Evolutionary conservation across 2,797 vertebrate genomes (phyloP).

Genomic region (Parauchenoglanis punctatus): DNA sequence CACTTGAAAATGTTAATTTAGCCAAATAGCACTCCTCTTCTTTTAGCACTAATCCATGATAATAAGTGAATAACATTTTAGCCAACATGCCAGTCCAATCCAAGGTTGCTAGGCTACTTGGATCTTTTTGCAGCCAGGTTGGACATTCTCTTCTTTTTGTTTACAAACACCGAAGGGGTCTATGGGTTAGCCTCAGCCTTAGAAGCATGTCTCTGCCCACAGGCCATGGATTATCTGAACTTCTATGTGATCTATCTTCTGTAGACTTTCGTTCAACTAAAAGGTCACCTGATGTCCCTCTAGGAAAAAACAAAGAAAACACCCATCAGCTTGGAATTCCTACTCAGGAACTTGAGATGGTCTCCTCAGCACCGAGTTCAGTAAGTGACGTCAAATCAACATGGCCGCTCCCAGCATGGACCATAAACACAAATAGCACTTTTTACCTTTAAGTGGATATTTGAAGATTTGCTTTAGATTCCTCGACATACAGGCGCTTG

Average conservation of each 20-base stretch:
- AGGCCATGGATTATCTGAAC: neutral
- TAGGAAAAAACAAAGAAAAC: neutral
- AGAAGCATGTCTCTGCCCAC: neutral
- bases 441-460: neutral
- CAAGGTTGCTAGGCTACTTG: neutral
- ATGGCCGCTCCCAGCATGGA: neutral
- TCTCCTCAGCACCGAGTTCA: neutral
- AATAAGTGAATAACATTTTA: neutral
- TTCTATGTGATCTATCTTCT: neutral
- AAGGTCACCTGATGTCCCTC: neutral
- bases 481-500: neutral
- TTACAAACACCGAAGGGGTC: neutral
- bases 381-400: neutral
- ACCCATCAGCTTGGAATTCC: neutral
- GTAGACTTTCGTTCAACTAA: neutral
- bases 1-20: neutral
- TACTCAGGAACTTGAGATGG: neutral
- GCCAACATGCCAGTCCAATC: neutral
- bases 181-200: neutral
- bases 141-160: neutral
- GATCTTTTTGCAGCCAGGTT: neutral
- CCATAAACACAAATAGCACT: neutral
- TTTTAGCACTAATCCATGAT: neutral
- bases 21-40: neutral
- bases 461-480: neutral